Conservation (phyloP, 1,140 invertebrate genomes). For the Polypedilum pembai region DNA sequence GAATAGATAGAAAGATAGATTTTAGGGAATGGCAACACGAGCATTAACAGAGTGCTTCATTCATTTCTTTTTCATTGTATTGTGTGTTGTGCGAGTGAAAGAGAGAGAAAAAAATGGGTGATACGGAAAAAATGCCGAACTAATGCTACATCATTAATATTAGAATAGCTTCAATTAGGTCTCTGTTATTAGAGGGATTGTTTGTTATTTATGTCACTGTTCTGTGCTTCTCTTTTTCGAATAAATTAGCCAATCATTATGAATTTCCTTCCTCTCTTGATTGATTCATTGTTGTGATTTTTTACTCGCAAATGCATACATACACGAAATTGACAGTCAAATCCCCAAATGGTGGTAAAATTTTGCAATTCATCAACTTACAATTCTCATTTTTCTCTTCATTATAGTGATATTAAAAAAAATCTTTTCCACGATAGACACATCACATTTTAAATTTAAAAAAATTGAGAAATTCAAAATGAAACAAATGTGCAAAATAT, state of each 20-base stretch:
- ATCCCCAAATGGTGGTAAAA: background rate
- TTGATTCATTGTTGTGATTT: background rate
- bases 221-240: background rate
- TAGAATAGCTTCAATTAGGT: constrained; percentile 26
- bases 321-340: constrained; percentile 6
- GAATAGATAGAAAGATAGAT: constrained; percentile 18
- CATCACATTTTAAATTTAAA: background rate
- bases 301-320: background rate
- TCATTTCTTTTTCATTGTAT: background rate
- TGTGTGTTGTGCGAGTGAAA: background rate
- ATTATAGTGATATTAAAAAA: background rate
- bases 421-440: background rate
- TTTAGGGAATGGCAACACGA: background rate
- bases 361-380: constrained; percentile 3
- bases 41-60: constrained; percentile 11
- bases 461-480: background rate
- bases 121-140: constrained; percentile 7
- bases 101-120: background rate
- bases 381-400: too few species aligned
- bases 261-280: constrained; percentile 2
- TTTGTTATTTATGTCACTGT: constrained; percentile 25
- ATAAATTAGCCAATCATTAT: constrained; percentile 19
- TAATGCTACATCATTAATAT: constrained; percentile 27
- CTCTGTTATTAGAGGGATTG: constrained; percentile 22
- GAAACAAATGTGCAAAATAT: background rate